phyloP scores from a whole-genome alignment of 2,797 vertebrate species.

The Ambastaia sidthimunki region DNA sequence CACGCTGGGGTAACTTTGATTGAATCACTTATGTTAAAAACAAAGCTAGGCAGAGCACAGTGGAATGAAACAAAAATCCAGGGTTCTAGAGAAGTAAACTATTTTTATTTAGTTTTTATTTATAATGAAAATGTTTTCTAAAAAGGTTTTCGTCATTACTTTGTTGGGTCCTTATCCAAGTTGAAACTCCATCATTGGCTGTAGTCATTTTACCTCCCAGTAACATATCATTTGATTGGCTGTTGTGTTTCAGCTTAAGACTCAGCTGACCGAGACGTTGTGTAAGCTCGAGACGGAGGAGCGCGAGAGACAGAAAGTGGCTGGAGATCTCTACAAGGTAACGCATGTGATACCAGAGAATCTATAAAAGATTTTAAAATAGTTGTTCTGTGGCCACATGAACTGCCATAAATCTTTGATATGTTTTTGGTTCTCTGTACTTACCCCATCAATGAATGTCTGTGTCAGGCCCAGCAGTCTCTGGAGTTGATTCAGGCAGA shows the following conservation, averaged over 20 bases:
- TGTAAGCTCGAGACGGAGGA: slow-evolving; percentile 89
- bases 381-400: not conserved
- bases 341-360: not conserved
- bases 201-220: not conserved
- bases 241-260: slow-evolving; percentile 87
- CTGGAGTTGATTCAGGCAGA: slow-evolving; percentile 91
- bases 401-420: not conserved
- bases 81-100: no score
- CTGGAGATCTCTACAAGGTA: slow-evolving; percentile 88
- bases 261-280: slow-evolving; percentile 86
- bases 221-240: not conserved
- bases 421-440: not conserved
- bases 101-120: no score
- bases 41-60: no score
- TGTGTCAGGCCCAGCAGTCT: slow-evolving; percentile 90
- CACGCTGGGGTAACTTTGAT: not conserved
- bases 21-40: no score
- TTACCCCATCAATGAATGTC: not conserved
- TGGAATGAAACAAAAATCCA: no score
- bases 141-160: no score
- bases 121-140: no score
- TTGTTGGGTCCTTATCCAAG: no score
- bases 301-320: slow-evolving; percentile 88
- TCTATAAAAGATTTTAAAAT: not conserved
- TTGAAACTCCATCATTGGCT: no score